Percentiles rank a stretch among this genome's conserved stretches.
These are phyloP conservation scores for Globicephala melas DNA, from an alignment of 2,113 vertebrate genomes.

Conservation along the genomic window DNA sequence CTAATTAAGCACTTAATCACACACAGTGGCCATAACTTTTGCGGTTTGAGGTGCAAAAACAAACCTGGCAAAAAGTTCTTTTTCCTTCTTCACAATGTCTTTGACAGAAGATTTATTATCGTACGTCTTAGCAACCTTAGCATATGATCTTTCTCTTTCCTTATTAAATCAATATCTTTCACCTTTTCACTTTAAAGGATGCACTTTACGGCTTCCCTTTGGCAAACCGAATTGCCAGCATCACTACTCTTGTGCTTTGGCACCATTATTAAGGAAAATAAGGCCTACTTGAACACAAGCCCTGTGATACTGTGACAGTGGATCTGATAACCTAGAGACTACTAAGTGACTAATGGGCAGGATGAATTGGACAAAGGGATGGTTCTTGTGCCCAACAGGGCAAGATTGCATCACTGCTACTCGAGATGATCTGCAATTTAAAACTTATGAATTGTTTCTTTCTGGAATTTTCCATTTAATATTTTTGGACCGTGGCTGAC, in stretches of 20 bases:
- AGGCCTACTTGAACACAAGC: not conserved
- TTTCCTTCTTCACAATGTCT: not conserved
- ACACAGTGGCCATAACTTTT: not conserved
- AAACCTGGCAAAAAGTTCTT: not conserved
- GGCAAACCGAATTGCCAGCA: not conserved
- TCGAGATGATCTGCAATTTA: not conserved
- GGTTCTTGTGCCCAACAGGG: rapidly evolving
- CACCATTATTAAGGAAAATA: not conserved
- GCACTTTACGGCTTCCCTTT: not conserved
- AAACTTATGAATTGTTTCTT: not conserved
- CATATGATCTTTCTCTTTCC: not conserved
- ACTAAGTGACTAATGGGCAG: not conserved
- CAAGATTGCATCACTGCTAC: not conserved
- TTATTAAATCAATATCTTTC: not conserved
- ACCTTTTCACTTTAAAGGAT: not conserved
- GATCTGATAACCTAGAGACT: not conserved
- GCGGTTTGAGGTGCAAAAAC: not conserved
- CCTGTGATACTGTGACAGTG: not conserved
- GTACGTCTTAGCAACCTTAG: not conserved
- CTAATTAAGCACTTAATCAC: not conserved
- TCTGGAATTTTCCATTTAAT: not conserved
- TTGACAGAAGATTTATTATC: not conserved
- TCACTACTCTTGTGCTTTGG: not conserved
- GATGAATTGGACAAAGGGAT: no score
- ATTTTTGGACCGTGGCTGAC: not conserved